These are phyloP conservation scores for Oncorhynchus kisutch DNA, from an alignment of 2,113 vertebrate species.

Conservation along the genomic window DNA sequence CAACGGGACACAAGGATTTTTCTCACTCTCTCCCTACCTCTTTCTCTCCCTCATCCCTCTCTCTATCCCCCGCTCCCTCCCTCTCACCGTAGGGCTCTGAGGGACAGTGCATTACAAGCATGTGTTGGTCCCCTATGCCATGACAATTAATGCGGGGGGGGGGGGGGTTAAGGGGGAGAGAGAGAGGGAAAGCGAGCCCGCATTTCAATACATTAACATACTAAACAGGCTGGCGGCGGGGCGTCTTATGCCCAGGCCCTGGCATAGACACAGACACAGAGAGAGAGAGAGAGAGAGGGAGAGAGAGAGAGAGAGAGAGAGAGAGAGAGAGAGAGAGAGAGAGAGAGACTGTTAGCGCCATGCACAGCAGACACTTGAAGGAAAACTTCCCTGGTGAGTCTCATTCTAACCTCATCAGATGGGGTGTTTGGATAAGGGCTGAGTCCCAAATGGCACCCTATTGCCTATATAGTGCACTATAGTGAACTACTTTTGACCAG, in stretches of 20 bases:
- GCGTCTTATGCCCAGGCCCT: background rate
- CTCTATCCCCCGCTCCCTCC: slow-evolving; percentile 35
- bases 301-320: no score
- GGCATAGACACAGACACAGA: slow-evolving; percentile 11
- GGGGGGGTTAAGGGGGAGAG: no score
- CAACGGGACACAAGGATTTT: slow-evolving; percentile 42
- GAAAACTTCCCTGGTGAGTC: slow-evolving; percentile 35
- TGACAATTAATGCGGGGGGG: slow-evolving; percentile 59
- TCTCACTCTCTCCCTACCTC: background rate
- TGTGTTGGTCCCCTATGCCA: slow-evolving; percentile 56
- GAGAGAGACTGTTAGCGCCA: slow-evolving; percentile 29
- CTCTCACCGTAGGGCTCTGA: slow-evolving; percentile 50
- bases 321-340: no score
- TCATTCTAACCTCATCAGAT: slow-evolving; percentile 28
- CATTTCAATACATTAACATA: slow-evolving; percentile 73
- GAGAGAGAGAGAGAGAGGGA: no score
- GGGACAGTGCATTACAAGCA: slow-evolving; percentile 69
- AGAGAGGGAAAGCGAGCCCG: slow-evolving; percentile 20
- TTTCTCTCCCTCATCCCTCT: slow-evolving; percentile 12
- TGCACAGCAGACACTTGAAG: slow-evolving; percentile 60
- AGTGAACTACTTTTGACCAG: no score
- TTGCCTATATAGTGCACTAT: no score
- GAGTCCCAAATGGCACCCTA: no score
- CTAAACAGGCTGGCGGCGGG: slow-evolving; percentile 52
- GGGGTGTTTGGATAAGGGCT: slow-evolving; percentile 50